Base-by-base conservation (phyloP, 30 jellyfish, hydroid and myxozoan species). In the Rhopilema esculentum region DNA sequence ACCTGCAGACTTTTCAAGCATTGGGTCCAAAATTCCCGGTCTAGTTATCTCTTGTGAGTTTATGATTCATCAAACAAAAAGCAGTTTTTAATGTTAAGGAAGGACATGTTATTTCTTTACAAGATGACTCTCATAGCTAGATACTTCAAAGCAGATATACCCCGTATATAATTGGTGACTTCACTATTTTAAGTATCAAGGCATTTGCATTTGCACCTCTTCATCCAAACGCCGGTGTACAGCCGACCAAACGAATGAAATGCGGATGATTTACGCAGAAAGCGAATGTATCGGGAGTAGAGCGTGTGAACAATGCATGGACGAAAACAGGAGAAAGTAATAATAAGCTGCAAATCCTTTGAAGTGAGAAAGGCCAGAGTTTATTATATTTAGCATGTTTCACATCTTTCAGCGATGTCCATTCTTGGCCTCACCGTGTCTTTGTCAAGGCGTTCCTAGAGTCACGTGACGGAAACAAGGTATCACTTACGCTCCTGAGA, bases 371-470 rank as follows among this genome's bases (percentile, higher is more conserved):
- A 80, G 82, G 82, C 51, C 23, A 48, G 17, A n/a, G 74, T 75
- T 33, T 62, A 48, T 23, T 21, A 16, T 26, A 64, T 67, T 48
- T 48, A 33, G 50, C 90, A 48, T 80, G 90, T 80, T 80, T 80
- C 71, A n/a, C 20, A 66, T 80, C 90, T 80, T 66, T 80, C 90
- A 80, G 48, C 90, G 51, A 25, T 17, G 12, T 53, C 18, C 73
- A 17, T 49, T 7, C 27, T 19, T 68, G 81, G 74, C 66, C 81
- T 49, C 49, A 49, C 82, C 57, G 33, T 50, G 74, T 24, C 82
- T 25, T n/a, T 32, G 70, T 50, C 72, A 49, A 66, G 82, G 82
- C 90, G 82, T 80, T 64, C 52, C 66, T 28, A 51, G 4, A 32
- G 76, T 22, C 62, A 80, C 24, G 16, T 26, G 72, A 40, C n/a